A percentile compares a stretch with the other conserved stretches of the same genome.
Evolutionary conservation across 2,797 vertebrate species (phyloP).

Genomic region (Morus bassanus): DNA sequence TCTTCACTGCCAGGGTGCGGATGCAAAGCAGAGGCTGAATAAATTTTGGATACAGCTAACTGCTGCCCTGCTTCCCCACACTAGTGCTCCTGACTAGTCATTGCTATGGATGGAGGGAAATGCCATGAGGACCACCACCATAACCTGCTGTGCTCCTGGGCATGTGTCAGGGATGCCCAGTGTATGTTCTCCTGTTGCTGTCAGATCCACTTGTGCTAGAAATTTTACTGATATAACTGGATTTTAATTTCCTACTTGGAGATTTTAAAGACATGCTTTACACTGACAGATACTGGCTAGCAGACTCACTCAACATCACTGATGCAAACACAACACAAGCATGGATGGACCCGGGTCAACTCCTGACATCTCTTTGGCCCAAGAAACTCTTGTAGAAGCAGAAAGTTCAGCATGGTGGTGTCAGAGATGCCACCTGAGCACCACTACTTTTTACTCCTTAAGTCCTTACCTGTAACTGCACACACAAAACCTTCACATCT

Average conservation of each 20-base stretch:
- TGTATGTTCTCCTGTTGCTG: not conserved
- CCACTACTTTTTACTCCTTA: not conserved
- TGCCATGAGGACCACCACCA: no score
- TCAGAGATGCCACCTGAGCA: not conserved
- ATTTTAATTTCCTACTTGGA: not conserved
- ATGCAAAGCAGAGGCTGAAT: not conserved
- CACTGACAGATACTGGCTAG: not conserved
- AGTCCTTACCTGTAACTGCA: slow-evolving; percentile 81
- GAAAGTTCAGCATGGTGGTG: not conserved
- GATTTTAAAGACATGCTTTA: not conserved
- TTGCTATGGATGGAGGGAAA: not conserved
- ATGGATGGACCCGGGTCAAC: accelerated
- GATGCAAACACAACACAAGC: not conserved
- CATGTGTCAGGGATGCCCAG: not conserved
- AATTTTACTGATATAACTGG: not conserved
- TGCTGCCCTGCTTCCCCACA: not conserved
- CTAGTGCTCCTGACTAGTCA: not conserved
- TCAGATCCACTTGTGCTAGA: not conserved
- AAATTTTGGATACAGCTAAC: not conserved
- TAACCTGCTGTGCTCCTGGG: not conserved
- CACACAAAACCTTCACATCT: slow-evolving; percentile 90
- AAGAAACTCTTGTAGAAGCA: not conserved
- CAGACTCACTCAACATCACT: not conserved
- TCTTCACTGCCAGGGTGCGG: not conserved
- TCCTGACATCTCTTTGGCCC: not conserved